These are phyloP conservation scores for Blastomussa wellsi DNA, from an alignment of 92 coral and sea anemone species.

Conservation along the genomic window DNA sequence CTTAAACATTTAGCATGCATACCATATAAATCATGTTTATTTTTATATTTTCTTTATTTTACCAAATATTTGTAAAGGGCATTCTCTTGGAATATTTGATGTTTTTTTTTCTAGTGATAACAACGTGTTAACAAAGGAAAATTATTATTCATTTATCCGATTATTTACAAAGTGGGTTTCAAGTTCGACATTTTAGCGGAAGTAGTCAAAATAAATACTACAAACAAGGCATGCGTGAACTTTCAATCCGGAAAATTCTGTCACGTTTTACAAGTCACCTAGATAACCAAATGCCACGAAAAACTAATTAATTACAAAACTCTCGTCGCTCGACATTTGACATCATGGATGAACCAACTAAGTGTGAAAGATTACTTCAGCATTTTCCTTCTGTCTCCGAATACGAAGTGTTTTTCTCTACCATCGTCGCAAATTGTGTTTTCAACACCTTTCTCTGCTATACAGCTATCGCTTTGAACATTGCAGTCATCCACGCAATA, in stretches of 20 bases:
- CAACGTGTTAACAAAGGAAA: neutral
- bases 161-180: neutral
- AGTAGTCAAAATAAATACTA: neutral
- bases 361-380: neutral
- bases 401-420: neutral
- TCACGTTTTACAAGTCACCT: neutral
- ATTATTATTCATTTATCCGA: neutral
- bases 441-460: neutral
- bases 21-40: neutral
- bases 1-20: neutral
- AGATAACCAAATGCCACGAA: neutral
- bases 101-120: neutral
- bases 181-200: neutral
- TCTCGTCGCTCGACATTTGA: neutral
- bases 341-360: neutral
- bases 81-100: neutral
- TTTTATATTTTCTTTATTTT: no score
- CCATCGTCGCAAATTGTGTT: neutral
- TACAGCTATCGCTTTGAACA: neutral
- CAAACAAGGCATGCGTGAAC: no score
- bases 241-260: neutral
- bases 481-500: neutral
- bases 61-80: neutral
- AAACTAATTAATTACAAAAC: neutral
- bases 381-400: neutral